Evolutionary conservation across 2,888 invertebrate species (phyloP).

Genomic region (Polylopha cassiicola): DNA sequence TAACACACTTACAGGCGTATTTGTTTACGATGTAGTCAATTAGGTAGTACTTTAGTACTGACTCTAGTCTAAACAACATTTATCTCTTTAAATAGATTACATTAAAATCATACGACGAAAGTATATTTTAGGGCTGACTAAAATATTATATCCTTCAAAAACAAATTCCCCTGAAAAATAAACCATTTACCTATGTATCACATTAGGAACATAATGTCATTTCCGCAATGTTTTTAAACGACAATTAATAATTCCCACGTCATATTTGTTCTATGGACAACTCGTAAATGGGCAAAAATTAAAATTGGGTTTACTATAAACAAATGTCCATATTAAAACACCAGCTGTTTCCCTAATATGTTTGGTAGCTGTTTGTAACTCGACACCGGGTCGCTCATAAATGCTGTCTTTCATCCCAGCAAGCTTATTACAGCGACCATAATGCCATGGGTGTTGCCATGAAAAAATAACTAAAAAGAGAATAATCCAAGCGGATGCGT

Average conservation of each 20-base stretch:
- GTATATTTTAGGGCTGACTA: background rate
- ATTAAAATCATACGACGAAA: slow-evolving; percentile 3
- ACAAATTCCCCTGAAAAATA: background rate
- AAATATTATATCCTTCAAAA: background rate
- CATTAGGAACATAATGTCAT: no score
- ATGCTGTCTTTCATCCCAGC: slow-evolving; percentile 65
- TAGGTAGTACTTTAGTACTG: no score
- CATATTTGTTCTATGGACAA: slow-evolving; percentile 35
- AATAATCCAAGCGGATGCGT: slow-evolving; percentile 46
- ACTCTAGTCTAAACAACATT: no score
- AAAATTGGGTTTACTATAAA: slow-evolving; percentile 54
- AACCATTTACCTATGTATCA: no score
- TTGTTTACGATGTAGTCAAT: background rate
- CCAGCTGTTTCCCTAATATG: slow-evolving; percentile 36
- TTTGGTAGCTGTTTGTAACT: slow-evolving; percentile 49
- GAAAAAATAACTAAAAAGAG: slow-evolving; percentile 27
- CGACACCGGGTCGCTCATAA: slow-evolving; percentile 57
- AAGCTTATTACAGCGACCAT: slow-evolving; percentile 48
- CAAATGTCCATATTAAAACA: slow-evolving; percentile 33
- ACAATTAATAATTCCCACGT: slow-evolving; percentile 33
- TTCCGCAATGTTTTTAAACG: no score
- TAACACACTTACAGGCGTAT: background rate
- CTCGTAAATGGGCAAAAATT: slow-evolving; percentile 46
- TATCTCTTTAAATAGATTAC: slow-evolving; percentile 5
- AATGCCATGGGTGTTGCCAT: slow-evolving; percentile 42